phyloP scores from a whole-genome alignment of 1,140 invertebrate genomes.

The Drosophila suzukii region DNA sequence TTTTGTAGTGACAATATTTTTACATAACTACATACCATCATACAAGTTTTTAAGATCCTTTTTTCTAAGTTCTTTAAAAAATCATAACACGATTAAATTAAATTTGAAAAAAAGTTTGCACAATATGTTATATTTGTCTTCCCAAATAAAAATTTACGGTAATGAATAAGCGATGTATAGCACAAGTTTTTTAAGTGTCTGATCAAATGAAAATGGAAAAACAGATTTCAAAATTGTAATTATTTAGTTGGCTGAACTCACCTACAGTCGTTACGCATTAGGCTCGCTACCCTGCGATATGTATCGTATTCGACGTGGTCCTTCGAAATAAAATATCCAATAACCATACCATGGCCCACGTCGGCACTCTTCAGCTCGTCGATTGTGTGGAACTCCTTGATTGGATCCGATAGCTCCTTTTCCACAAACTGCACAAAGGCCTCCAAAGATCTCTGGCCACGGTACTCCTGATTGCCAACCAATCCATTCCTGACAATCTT shows the following conservation, averaged over 20 bases:
- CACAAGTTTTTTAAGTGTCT: too few species aligned
- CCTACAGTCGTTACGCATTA: conserved; percentile 95
- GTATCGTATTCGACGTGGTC: conserved; percentile 91
- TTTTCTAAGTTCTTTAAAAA: too few species aligned
- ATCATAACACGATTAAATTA: too few species aligned
- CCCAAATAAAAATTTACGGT: too few species aligned
- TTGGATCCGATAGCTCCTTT: conserved; percentile 95
- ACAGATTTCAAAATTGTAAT: too few species aligned
- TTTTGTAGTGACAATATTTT: too few species aligned
- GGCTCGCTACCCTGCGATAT: conserved; percentile 91
- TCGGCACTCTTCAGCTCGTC: conserved; percentile 91
- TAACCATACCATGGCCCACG: conserved; percentile 93
- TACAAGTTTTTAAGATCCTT: too few species aligned
- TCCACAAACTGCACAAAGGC: conserved; percentile 94
- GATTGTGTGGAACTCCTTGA: conserved; percentile 90
- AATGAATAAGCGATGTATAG: too few species aligned
- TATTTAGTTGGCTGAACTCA: neutral
- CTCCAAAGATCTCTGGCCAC: conserved; percentile 89
- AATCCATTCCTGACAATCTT: conserved; percentile 97
- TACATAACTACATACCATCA: too few species aligned
- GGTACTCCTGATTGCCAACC: conserved; percentile 96
- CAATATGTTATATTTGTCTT: too few species aligned
- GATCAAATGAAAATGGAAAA: too few species aligned
- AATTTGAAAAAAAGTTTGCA: too few species aligned
- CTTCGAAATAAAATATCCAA: conserved; percentile 95